These are phyloP conservation scores for Acrocyrtus sp. DNA, from an alignment of 2,888 invertebrate genomes.

Conservation along the genomic window DNA sequence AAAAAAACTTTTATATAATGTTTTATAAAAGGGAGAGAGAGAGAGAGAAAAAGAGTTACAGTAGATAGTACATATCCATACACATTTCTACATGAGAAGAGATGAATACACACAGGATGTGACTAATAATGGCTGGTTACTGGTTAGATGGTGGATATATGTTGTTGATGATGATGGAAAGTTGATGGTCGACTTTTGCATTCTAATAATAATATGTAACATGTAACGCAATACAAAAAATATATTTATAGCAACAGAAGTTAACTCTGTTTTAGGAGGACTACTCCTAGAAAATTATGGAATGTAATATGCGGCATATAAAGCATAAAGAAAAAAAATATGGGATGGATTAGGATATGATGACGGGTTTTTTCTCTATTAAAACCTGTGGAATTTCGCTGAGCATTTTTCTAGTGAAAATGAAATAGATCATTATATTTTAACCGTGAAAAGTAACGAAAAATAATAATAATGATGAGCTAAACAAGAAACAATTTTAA, in stretches of 20 bases:
- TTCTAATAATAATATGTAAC: neutral
- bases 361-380: neutral
- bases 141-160: neutral
- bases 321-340: too few relatives aligned
- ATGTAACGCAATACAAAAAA: too few relatives aligned
- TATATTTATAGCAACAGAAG: too few relatives aligned
- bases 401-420: constrained; percentile 10
- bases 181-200: constrained; percentile 19
- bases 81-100: constrained; percentile 9
- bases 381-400: neutral
- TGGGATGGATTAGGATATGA: neutral
- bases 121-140: constrained; percentile 43
- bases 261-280: too few relatives aligned
- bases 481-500: constrained; percentile 10
- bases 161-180: constrained; percentile 18
- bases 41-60: too few relatives aligned
- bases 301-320: too few relatives aligned
- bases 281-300: too few relatives aligned
- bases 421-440: constrained; percentile 18
- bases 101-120: constrained; percentile 32
- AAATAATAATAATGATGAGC: constrained; percentile 11
- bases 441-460: neutral
- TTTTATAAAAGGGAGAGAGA: too few relatives aligned
- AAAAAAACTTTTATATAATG: constrained; percentile 15
- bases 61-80: neutral